These are phyloP conservation scores for Eulithis prunata DNA, from an alignment of 2,888 invertebrate species.

Conservation along the genomic window DNA sequence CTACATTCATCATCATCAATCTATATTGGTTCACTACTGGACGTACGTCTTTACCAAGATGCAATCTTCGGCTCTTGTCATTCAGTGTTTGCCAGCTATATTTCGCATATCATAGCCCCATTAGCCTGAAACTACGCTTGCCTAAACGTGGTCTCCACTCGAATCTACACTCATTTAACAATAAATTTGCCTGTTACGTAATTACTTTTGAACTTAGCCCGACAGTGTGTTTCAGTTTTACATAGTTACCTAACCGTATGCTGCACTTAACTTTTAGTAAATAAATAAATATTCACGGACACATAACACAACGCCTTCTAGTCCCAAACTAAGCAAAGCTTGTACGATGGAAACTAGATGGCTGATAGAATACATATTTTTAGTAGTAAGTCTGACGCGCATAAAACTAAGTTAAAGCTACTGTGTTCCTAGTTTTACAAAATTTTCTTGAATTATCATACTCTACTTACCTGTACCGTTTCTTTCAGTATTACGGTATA, in stretches of 20 bases:
- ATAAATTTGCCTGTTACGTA: slow-evolving; percentile 38
- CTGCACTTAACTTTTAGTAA: slow-evolving; percentile 2
- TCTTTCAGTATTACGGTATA: slow-evolving; percentile 45
- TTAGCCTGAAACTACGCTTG: no score
- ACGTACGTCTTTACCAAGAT: no score
- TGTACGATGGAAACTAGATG: no score
- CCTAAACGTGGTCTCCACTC: no score
- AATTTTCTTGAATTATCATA: slow-evolving; percentile 14
- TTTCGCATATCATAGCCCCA: no score
- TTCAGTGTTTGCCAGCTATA: no score
- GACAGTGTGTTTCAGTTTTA: slow-evolving; percentile 16
- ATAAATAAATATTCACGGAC: no score
- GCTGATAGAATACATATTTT: no score
- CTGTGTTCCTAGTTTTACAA: neutral
- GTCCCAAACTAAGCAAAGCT: no score
- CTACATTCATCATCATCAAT: slow-evolving; percentile 10
- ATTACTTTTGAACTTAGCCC: slow-evolving; percentile 15
- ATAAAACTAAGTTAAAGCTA: neutral
- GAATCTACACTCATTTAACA: slow-evolving; percentile 38
- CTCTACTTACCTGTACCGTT: slow-evolving; percentile 15
- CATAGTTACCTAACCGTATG: slow-evolving; percentile 2
- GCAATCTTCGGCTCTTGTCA: no score
- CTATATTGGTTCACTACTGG: no score
- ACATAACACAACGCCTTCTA: no score
- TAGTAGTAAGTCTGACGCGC: slow-evolving; percentile 2